Evolutionary conservation across 2,888 invertebrate genomes (phyloP), one percentile per base, ranked within the genome.

Genomic region (Ormyrus thymus): DNA sequence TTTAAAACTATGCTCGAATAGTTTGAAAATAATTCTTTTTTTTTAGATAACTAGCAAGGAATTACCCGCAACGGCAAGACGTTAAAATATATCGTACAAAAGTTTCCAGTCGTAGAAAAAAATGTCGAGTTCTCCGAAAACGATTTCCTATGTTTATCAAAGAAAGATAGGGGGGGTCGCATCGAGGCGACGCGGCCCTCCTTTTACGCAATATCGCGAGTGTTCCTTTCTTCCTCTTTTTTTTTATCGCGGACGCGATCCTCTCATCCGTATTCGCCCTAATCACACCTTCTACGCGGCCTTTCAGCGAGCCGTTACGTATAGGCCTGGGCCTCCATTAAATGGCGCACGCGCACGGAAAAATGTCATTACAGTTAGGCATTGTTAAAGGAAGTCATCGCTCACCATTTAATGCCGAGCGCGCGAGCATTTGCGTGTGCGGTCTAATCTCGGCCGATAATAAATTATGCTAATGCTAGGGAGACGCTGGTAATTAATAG

Each of bases 361-460:
- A 79, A 81, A 77, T 79, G 77, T 81, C 79, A 74, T 79, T 79
- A 77, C 79, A 68, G 79, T 77, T 79, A 75, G 71, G 68, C 73
- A 77, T 81, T 81, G 77, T 79, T 56, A n/a, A 56, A 70, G 76
- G 73, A 72, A 79, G 79, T 74, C 69, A 65, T 77, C 71, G 77
- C 79, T 77, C 74, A 71, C 50, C 9, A 66, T 73, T 76, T 76
- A 73, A 73, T 78, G 53, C 15, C 64, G 51, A 70, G 56, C 62
- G 65, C 51, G 58, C 6, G 13, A 13, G 48, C 48, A 62, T 78
- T 78, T 73, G 68, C 70, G 71, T 78, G 29, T 29, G 61, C 9
- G 45, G 15, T 59, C 61, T 66, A 79, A 74, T 79, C 29, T 29
- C 66, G 62, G 48, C 45, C 9, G 70, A 65, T 81, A 66, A 79